Base-by-base conservation (phyloP, 2,797 vertebrate genomes). In the Anguilla obscura region DNA sequence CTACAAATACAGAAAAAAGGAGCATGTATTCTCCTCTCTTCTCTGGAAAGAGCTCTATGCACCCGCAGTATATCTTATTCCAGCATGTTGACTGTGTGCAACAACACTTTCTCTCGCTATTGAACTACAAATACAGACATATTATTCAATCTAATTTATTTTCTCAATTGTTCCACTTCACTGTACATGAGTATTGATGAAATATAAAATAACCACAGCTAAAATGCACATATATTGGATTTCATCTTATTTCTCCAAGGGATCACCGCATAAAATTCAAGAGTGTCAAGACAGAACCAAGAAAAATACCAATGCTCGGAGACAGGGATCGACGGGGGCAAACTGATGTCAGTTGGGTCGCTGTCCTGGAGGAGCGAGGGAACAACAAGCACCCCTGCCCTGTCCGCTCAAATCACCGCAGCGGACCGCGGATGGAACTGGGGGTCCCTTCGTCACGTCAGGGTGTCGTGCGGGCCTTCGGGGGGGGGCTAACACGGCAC, bases 361-460 rank as follows among this genome's bases (percentile, higher is more conserved):
- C 58, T 58, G 63, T n/a, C 69, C 48, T 9, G 5, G 27, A 71
- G 69, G 69, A 71, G 9, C 40, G 74, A 12, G 6, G 66, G 83
- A 50, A 21, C 21, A n/a, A 33, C 30, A 45, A 16, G 74, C 83
- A 33, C 79, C 86, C 69, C 86, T 52, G 87, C 84, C 79, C 79
- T 79, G 88, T 92, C 90, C 60, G 69, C 48, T 87, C 60, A 27
- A 10, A 90, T 92, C 91, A 90, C 85, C 85, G 36, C 86, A 84
- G 60, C 80, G 82, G 90, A 88, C 86, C 88, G 71, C 82, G 89
- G 88, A 87, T 86, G 87, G 54, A n/a, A 71, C 56, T 69, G 63
- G 21, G 50, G 40, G 36, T 40, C 45, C 86, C 54, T 74, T 54
- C 88, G 54, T 89, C 88, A 87, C 88, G 74, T 69, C 27, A 66